Evolutionary conservation across 2,797 vertebrate species (phyloP).

Genomic region (Eospalax fontanierii): DNA sequence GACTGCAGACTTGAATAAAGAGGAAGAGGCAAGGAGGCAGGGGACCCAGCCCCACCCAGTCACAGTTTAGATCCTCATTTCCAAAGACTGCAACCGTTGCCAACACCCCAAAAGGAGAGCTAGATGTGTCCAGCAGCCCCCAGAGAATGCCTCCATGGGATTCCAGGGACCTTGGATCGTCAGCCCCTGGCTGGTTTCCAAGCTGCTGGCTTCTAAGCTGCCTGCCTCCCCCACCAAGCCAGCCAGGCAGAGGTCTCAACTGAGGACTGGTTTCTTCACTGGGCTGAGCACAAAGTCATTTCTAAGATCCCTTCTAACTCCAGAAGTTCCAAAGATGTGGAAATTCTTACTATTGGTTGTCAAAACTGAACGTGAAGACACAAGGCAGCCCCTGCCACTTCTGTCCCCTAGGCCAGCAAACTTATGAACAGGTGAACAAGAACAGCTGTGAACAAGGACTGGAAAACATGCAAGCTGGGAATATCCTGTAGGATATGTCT

Average conservation of each 20-base stretch:
- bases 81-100: neutral
- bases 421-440: neutral
- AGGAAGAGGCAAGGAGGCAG: neutral
- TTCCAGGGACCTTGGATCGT: neutral
- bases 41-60: neutral
- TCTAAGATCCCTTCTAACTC: neutral
- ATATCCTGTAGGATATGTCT: neutral
- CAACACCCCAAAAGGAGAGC: neutral
- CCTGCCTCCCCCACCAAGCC: neutral
- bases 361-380: neutral
- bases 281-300: neutral
- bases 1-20: constrained; percentile 31
- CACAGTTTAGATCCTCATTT: neutral
- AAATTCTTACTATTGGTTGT: neutral
- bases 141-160: neutral
- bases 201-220: neutral
- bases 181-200: neutral
- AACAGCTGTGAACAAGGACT: neutral
- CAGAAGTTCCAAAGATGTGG: neutral
- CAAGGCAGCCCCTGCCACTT: neutral
- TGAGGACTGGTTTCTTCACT: neutral
- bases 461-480: too few relatives aligned
- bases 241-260: neutral
- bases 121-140: neutral
- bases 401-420: neutral